Base-by-base conservation (phyloP, 2,113 vertebrate species). In the Rattus rattus region DNA sequence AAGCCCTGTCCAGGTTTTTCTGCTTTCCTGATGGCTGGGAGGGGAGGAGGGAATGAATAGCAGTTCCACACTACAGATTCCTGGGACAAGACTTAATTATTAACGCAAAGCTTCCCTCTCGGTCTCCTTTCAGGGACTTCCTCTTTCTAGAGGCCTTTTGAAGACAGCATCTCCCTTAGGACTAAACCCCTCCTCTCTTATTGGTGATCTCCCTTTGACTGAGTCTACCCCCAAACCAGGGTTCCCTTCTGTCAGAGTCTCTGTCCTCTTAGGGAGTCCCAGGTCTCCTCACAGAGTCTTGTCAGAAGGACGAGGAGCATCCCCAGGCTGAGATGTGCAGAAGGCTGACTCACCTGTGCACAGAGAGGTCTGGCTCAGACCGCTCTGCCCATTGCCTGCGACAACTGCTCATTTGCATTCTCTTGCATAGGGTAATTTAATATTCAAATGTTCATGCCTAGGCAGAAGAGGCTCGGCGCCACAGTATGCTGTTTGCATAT, bases 401-500 rank as follows among this genome's bases (percentile, higher is more conserved):
- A 94, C 43, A 83, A 91, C 61, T 47, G 54, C n/a, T 96, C 16
- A 81, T 96, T 93, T 91, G 75, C 90, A 89, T 75, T 93, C 10
- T 72, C 72, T 96, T 96, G 67, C 93, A 72, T 65, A 49, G 79
- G 7, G 16, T 39, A 33, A 67, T 95, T 96, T 96, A 90, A 92
- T 94, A 97, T 92, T 94, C 80, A 97, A 95, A 96, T 95, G 0
- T 24, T 56, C 61, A 56, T 43, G 54, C 83, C 81, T 49, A 56
- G 81, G 30, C 89, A 87, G 87, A 36, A n/a, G 47, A 96, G 49
- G 69, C 92, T 67, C 54, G 33, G 67, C 54, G 93, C n/a, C 49
- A 85, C 36, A 65, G 67, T 56, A 69, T 81, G 63, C 47, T 61
- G 17, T 94, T 94, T 96, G 43, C 86, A 65, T 65, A 43, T 47